phyloP scores from a whole-genome alignment of 2,797 vertebrate species.

The Hypotaenidia okinawae region DNA sequence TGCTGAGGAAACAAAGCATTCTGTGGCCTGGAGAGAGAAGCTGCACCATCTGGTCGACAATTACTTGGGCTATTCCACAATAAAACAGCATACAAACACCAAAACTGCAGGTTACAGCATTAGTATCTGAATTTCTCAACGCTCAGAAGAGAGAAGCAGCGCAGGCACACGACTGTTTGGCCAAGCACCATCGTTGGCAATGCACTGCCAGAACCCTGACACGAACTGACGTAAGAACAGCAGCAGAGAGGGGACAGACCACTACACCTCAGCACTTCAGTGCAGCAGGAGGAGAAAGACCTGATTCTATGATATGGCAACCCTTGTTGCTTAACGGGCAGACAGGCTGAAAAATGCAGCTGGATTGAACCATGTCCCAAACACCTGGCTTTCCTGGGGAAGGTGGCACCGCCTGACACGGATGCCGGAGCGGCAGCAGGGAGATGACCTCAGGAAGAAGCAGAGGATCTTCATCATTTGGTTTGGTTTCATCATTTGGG shows the following conservation, averaged over 20 bases:
- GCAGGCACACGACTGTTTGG: background rate
- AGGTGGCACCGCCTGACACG: rapidly evolving
- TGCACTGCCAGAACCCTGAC: background rate
- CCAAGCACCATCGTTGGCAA: background rate
- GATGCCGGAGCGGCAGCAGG: background rate
- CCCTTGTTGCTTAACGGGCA: background rate
- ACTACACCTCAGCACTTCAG: background rate
- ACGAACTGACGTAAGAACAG: background rate
- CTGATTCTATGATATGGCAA: background rate
- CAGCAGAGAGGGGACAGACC: background rate
- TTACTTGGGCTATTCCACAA: background rate
- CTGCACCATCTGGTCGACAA: background rate
- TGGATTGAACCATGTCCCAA: background rate
- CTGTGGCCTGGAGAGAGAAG: background rate
- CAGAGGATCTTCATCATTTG: background rate
- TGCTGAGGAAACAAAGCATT: background rate
- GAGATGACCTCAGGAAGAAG: background rate
- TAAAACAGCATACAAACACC: background rate
- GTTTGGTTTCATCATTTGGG: too few relatives aligned
- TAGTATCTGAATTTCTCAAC: background rate
- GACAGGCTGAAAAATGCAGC: background rate
- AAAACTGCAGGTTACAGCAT: background rate
- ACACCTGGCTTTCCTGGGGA: background rate
- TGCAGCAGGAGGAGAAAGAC: background rate
- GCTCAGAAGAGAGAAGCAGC: background rate